Evolutionary conservation across 2,113 vertebrate genomes (phyloP).

Genomic region (Campylorhamphus procurvoides): DNA sequence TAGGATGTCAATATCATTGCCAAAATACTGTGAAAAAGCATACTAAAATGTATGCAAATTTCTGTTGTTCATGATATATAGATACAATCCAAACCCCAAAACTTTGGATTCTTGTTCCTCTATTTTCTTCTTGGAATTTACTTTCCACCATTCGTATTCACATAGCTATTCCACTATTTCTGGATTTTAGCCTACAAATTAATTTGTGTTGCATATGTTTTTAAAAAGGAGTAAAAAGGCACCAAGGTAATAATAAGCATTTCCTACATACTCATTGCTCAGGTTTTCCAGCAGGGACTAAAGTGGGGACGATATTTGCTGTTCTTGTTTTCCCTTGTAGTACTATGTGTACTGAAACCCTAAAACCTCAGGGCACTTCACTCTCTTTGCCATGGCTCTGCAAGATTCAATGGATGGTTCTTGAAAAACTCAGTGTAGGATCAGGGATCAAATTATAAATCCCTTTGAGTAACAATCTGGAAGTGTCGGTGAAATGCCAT

Average conservation of each 20-base stretch:
- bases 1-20: not conserved
- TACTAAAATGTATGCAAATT: not conserved
- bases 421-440: not conserved
- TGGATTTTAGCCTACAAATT: not conserved
- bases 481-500: conserved; percentile 8
- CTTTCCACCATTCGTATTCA: not conserved
- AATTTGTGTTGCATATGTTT: accelerated
- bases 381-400: not conserved
- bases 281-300: not conserved
- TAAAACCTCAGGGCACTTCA: not conserved
- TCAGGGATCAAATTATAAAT: not conserved
- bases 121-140: not conserved
- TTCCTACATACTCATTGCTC: not conserved
- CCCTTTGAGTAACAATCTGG: not conserved
- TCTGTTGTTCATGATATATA: not conserved
- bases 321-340: not conserved
- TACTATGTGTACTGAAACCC: not conserved
- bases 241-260: not conserved
- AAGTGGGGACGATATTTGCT: not conserved
- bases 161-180: not conserved
- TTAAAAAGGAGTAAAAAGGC: not conserved
- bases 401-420: not conserved
- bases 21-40: not conserved
- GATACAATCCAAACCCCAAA: not conserved
- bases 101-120: not conserved